Conservation (phyloP, 2,113 vertebrate species). For the Acrocephalus kingi region DNA sequence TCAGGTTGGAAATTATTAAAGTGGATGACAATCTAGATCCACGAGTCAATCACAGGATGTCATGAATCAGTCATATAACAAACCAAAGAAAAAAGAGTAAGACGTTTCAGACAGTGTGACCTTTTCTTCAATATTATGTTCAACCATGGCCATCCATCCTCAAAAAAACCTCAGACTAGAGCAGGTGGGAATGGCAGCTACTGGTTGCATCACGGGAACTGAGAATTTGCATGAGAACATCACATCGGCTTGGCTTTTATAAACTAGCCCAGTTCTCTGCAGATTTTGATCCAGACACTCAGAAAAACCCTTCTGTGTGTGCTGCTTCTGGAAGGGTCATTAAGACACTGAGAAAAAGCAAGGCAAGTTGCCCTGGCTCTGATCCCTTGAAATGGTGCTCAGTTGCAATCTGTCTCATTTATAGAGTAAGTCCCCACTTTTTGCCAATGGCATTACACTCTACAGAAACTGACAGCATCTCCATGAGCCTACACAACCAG, state of each 20-base stretch:
- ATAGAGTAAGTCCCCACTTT: background rate
- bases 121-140: background rate
- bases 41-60: background rate
- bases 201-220: background rate
- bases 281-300: background rate
- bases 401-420: background rate
- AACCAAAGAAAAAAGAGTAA: background rate
- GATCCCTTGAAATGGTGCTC: background rate
- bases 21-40: background rate
- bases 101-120: background rate
- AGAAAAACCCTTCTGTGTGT: fast-evolving
- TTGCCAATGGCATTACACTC: background rate
- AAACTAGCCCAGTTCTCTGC: background rate
- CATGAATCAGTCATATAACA: background rate
- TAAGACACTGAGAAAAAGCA: background rate
- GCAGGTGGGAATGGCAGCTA: background rate
- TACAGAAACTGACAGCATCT: background rate
- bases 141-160: background rate
- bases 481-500: background rate
- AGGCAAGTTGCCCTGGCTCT: background rate
- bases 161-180: fast-evolving
- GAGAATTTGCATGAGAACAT: background rate
- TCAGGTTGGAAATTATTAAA: background rate
- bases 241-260: background rate
- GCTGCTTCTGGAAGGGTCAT: background rate